These are phyloP conservation scores for Macroteleia sp. DNA, from an alignment of 2,888 invertebrate species.

Conservation along the genomic window DNA sequence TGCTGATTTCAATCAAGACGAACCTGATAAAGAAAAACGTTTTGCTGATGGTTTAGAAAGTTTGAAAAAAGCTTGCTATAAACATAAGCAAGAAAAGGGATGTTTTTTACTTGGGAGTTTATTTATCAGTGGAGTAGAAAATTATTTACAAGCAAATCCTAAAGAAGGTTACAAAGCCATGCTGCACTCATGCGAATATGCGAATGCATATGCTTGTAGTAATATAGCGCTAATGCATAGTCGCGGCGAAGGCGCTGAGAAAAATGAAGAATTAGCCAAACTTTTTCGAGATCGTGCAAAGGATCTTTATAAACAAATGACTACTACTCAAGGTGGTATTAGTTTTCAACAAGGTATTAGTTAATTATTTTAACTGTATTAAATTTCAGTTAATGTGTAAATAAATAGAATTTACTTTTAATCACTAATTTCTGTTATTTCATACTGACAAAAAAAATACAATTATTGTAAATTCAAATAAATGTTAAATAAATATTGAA, in stretches of 20 bases:
- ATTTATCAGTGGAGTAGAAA: constrained; percentile 81
- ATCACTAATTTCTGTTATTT: too few relatives aligned
- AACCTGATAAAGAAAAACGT: constrained; percentile 57
- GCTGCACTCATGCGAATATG: constrained; percentile 91
- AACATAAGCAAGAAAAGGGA: constrained; percentile 86
- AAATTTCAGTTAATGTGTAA: too few relatives aligned
- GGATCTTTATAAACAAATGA: constrained; percentile 88
- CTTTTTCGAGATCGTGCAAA: constrained; percentile 89
- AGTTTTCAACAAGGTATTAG: constrained; percentile 43
- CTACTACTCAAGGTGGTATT: constrained; percentile 75
- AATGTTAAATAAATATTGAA: too few relatives aligned
- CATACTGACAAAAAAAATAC: too few relatives aligned
- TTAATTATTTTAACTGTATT: too few relatives aligned
- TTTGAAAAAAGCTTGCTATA: constrained; percentile 85
- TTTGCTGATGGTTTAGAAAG: constrained; percentile 83
- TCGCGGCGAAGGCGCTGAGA: constrained; percentile 89
- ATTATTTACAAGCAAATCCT: constrained; percentile 86
- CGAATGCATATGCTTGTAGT: constrained; percentile 94
- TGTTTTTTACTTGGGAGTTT: constrained; percentile 93
- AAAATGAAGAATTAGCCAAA: constrained; percentile 89
- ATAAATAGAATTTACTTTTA: too few relatives aligned
- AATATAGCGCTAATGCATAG: constrained; percentile 86
- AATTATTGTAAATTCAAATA: too few relatives aligned
- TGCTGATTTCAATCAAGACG: not conserved
- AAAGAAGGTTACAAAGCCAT: constrained; percentile 91